Conservation (phyloP, 2,888 invertebrate genomes). For the Aspidiotus destructor region DNA sequence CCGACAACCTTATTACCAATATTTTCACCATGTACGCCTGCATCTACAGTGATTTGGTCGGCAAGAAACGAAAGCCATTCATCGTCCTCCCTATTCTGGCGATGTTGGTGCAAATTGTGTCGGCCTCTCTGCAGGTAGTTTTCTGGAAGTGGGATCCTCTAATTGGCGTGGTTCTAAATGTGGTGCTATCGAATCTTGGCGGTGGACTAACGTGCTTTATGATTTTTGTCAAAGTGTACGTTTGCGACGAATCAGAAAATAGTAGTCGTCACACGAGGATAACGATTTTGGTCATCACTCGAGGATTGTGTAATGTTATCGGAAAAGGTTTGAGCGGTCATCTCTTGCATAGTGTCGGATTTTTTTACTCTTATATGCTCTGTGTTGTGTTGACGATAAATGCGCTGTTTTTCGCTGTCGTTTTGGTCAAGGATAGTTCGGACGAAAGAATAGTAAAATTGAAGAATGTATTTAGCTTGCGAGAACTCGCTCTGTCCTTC, state of each 20-base stretch:
- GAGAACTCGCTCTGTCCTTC: background rate
- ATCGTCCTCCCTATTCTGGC: conserved; percentile 35
- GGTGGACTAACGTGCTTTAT: background rate
- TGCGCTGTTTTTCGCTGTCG: background rate
- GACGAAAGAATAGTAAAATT: background rate
- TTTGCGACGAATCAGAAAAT: background rate
- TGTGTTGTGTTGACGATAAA: conserved; percentile 3
- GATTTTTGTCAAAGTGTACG: background rate
- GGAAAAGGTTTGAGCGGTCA: conserved; percentile 13
- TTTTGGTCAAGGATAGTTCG: conserved; percentile 13
- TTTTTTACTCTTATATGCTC: conserved; percentile 11
- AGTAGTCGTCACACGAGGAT: conserved; percentile 13
- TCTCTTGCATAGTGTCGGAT: conserved; percentile 12
- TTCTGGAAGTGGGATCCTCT: conserved; percentile 37
- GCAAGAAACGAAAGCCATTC: conserved; percentile 34
- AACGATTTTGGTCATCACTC: conserved; percentile 1
- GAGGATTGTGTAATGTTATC: background rate
- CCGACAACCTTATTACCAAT: background rate
- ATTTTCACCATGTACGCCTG: background rate
- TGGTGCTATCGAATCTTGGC: background rate
- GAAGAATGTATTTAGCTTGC: background rate
- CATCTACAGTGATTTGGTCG: conserved; percentile 14
- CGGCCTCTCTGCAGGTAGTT: conserved; percentile 36
- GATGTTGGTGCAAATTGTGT: conserved; percentile 35
- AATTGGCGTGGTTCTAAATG: background rate